Percentiles rank a stretch among this genome's conserved stretches.
Conservation (phyloP, 2,888 invertebrate species). For the Acanthosepion lycidas region DNA sequence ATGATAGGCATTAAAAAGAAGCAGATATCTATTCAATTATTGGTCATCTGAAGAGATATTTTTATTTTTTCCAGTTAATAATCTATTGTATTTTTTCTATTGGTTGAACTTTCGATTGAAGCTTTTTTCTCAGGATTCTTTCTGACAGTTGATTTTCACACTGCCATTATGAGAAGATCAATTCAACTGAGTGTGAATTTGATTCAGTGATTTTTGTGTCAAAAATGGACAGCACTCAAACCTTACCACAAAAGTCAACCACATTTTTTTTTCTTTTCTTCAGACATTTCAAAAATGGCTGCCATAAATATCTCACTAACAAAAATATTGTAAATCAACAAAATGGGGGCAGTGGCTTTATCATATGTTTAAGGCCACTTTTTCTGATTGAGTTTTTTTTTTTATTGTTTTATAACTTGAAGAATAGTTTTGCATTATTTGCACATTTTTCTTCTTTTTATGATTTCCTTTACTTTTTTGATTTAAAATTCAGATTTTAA, state of each 20-base stretch:
- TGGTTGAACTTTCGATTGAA: neutral
- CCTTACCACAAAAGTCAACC: neutral
- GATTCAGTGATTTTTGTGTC: neutral
- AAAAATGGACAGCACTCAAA: neutral
- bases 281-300: neutral
- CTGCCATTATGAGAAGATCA: slow-evolving; percentile 33
- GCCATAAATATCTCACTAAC: neutral
- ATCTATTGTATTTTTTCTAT: neutral
- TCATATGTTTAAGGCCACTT: neutral
- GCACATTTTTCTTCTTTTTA: too few relatives aligned
- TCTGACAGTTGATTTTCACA: slow-evolving; percentile 33
- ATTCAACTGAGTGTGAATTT: neutral
- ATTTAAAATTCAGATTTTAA: too few relatives aligned
- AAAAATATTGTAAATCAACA: neutral
- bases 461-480: too few relatives aligned
- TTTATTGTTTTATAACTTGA: neutral
- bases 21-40: neutral
- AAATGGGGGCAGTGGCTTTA: neutral
- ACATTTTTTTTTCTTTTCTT: neutral
- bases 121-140: neutral
- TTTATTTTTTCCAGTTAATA: neutral
- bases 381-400: neutral
- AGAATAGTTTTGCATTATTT: too few relatives aligned
- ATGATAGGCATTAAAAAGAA: neutral
- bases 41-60: neutral